Conservation (phyloP, 1,140 invertebrate genomes). For the Lysiphlebus fabarum region DNA sequence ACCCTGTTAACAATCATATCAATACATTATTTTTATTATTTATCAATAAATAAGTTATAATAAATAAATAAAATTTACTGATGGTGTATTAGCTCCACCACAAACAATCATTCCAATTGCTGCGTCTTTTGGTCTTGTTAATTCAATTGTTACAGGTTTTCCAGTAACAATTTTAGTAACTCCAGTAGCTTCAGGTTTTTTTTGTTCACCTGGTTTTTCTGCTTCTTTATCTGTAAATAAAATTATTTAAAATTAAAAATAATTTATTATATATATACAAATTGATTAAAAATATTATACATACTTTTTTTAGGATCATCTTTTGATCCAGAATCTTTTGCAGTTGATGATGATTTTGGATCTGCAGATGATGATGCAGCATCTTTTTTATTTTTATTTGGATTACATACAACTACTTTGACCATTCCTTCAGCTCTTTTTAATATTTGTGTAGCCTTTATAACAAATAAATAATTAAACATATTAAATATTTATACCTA, state of each 20-base stretch:
- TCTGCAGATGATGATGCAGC: not conserved
- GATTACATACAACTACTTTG: slow-evolving; percentile 80
- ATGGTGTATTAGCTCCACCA: slow-evolving; percentile 8
- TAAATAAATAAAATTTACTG: not conserved
- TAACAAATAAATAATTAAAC: too few relatives aligned
- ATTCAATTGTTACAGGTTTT: slow-evolving; percentile 2
- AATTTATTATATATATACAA: too few relatives aligned
- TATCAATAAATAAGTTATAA: too few relatives aligned
- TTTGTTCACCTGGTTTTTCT: not conserved
- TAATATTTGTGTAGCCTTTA: slow-evolving; percentile 79
- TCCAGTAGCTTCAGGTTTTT: not conserved
- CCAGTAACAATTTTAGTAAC: not conserved
- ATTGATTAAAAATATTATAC: too few relatives aligned
- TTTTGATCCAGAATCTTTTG: not conserved
- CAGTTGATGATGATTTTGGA: not conserved
- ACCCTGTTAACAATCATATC: not conserved
- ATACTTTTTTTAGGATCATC: too few relatives aligned
- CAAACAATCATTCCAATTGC: slow-evolving; percentile 5
- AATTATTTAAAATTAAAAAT: not conserved
- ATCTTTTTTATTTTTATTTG: slow-evolving; percentile 66
- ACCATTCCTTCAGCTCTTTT: slow-evolving; percentile 87
- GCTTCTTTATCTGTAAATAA: not conserved
- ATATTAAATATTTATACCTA: too few relatives aligned
- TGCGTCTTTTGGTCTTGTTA: not conserved
- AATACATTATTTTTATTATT: too few relatives aligned